phyloP scores from a whole-genome alignment of 1,140 invertebrate genomes.

The Limonius californicus region DNA sequence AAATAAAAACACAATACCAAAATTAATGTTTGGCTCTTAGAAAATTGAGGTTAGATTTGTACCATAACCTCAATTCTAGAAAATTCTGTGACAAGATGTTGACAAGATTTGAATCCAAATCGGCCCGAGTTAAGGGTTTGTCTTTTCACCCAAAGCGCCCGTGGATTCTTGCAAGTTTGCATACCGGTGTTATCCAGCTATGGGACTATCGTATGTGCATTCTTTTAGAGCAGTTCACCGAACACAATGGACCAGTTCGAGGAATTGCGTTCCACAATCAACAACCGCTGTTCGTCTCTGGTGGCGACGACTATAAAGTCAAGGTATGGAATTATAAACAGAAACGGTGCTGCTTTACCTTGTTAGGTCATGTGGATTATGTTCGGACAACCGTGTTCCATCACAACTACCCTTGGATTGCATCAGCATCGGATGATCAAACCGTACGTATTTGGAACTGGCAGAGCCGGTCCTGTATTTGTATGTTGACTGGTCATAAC shows the following conservation, averaged over 20 bases:
- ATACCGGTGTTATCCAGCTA: constrained; percentile 97
- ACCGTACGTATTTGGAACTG: constrained; percentile 99
- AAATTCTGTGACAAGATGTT: constrained; percentile 72
- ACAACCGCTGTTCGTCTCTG: constrained; percentile 98
- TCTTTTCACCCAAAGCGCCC: constrained; percentile 98
- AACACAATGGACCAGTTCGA: constrained; percentile 99
- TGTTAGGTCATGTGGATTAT: constrained; percentile 97
- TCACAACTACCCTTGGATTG: constrained; percentile 99
- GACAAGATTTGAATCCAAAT: constrained; percentile 99
- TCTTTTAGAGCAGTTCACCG: constrained; percentile 97
- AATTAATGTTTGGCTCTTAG: too few relatives aligned
- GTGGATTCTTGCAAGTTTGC: constrained; percentile 92
- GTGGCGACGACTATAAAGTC: constrained; percentile 99
- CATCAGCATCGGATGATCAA: constrained; percentile 97
- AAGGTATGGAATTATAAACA: constrained; percentile 99
- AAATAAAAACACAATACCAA: too few relatives aligned
- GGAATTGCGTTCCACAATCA: constrained; percentile 98
- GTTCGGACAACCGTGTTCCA: constrained; percentile 97
- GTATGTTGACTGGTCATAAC: constrained; percentile 95
- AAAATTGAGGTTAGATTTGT: too few relatives aligned
- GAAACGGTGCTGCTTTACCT: constrained; percentile 93
- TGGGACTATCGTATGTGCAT: constrained; percentile 99
- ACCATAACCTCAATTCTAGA: too few relatives aligned
- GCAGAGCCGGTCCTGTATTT: constrained; percentile 98
- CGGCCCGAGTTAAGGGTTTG: constrained; percentile 95